Base-by-base conservation (phyloP, 2,797 vertebrate genomes). In the Thripadectes ignobilis region DNA sequence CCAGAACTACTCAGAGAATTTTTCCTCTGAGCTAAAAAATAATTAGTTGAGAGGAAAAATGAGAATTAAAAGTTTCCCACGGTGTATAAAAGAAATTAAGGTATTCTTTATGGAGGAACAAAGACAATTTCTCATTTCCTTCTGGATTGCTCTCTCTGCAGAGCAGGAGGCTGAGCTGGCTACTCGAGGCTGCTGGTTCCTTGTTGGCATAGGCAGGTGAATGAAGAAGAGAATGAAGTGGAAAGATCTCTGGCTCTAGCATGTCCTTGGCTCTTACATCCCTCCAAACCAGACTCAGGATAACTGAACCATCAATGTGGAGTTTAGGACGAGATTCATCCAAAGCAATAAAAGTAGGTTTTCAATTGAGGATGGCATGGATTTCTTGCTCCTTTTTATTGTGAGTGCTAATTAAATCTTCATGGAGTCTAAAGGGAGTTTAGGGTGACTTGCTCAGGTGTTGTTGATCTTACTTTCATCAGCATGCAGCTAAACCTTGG, bases 281-380 rank as follows among this genome's bases (percentile, higher is more conserved):
- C 11, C 9, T 48, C 18, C 3, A 5, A 9, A 7, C 15, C 36
- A 41, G 8, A 36, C 19, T 15, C 0, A 3, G 8, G 14, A 8
- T 0, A 63, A 29, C 32, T 57, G 48, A 74, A 38, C 26, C 14
- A 21, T 9, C 34, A 32, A 1, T 9, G 14, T 22, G 45, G 36
- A 87, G 20, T 48, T 18, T 29, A 24, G 20, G 45, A 10, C 46
- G 61, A 63, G 75, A 61, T 45, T 46, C 19, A 39, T 5, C 61
- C 38, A 36, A 61, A 51, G 32, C 52, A 71, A 46, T 34, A 51
- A 57, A 58, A 45, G 17, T 21, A 73, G 27, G 14, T 59, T 29
- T 57, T 36, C 46, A 21, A 11, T 1, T 45, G 38, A 86, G 41
- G 39, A 29, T 39, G 43, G 20, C 0, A 1, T 6, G 30, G 30